phyloP scores from a whole-genome alignment of 2,797 vertebrate genomes.

The Pelodytes ibericus region DNA sequence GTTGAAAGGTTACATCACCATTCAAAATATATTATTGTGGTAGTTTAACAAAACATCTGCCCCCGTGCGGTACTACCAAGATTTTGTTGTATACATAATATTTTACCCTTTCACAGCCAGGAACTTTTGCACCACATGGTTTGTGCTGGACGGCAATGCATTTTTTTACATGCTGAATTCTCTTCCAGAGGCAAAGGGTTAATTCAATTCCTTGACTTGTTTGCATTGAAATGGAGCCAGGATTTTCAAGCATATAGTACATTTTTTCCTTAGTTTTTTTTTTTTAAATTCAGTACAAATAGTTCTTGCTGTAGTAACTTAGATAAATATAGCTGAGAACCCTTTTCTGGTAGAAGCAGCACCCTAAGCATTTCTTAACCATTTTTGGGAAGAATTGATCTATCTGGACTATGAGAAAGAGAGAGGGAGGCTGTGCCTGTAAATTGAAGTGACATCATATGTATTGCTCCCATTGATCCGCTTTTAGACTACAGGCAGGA shows the following conservation, averaged over 20 bases:
- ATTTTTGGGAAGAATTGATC: slow-evolving; percentile 85
- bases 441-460: slow-evolving; percentile 80
- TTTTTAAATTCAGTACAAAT: slow-evolving; percentile 72
- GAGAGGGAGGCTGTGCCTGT: slow-evolving; percentile 63
- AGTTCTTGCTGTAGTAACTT: slow-evolving; percentile 76
- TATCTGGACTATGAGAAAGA: slow-evolving; percentile 66
- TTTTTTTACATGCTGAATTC: not conserved
- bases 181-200: slow-evolving; percentile 13
- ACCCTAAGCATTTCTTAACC: slow-evolving; percentile 80
- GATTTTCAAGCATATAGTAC: slow-evolving; percentile 65
- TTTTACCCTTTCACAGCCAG: not conserved
- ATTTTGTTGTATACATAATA: not conserved
- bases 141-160: not conserved
- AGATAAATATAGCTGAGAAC: slow-evolving; percentile 83
- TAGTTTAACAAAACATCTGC: not conserved
- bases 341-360: slow-evolving; percentile 74
- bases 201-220: slow-evolving; percentile 50
- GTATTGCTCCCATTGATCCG: slow-evolving; percentile 76
- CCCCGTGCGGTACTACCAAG: not conserved
- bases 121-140: not conserved
- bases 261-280: slow-evolving; percentile 62
- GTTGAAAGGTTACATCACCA: not conserved
- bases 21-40: not conserved
- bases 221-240: slow-evolving; percentile 70
- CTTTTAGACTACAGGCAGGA: slow-evolving; percentile 77